phyloP scores from a whole-genome alignment of 2,888 invertebrate genomes.

The Athalia rosae region DNA sequence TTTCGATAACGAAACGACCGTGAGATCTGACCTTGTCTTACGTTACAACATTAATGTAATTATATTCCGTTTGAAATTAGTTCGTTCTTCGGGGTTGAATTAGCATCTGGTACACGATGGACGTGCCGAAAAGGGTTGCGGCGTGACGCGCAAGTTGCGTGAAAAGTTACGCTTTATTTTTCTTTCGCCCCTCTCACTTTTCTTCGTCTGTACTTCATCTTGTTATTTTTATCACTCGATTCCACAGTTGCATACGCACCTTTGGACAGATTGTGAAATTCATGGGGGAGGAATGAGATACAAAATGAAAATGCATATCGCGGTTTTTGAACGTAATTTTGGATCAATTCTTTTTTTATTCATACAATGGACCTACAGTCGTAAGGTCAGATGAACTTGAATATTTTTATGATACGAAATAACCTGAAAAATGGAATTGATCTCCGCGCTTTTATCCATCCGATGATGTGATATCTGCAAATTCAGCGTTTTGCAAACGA shows the following conservation, averaged over 20 bases:
- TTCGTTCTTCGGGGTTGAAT: constrained; percentile 24
- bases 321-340: no score
- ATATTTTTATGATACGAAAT: neutral
- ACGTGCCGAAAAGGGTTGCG: neutral
- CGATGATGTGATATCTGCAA: neutral
- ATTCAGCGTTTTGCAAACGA: constrained; percentile 20
- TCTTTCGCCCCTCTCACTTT: neutral
- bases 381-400: no score
- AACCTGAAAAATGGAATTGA: constrained; percentile 17
- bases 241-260: no score
- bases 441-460: constrained; percentile 4
- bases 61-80: constrained; percentile 31
- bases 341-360: no score
- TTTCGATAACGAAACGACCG: neutral
- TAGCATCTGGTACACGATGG: constrained; percentile 19
- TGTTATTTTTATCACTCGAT: no score
- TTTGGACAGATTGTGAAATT: no score
- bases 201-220: no score
- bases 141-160: neutral
- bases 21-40: neutral
- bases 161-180: neutral
- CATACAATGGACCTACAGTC: no score
- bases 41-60: constrained; percentile 27
- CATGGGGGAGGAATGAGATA: no score
- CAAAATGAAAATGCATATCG: no score